Evolutionary conservation across 2,888 invertebrate species (phyloP), one percentile per base, ranked within the genome.

Genomic region (Argyresthia goedartella): DNA sequence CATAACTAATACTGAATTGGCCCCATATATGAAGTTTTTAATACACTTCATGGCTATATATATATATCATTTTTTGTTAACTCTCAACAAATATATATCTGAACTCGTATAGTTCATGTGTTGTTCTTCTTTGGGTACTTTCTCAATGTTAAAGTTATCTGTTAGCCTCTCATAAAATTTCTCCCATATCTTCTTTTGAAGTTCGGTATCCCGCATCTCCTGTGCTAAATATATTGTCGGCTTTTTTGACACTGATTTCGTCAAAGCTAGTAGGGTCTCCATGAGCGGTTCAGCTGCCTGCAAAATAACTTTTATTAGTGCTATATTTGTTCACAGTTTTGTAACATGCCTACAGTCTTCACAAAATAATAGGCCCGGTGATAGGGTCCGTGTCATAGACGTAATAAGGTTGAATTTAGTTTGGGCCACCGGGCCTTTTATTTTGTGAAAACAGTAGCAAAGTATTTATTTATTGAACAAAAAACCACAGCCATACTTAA

Each of bases 131-230:
- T 79, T 69, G 43, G 91, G 89, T 53, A 93, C 85, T 61, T 82
- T 70, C 52, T 76, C 76, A n/a, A 82, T 64, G 58, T 66, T 56
- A 63, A 81, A 84, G 54, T 57, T 58, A 33, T 76, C 70, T 48
- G 55, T 56, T 8, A 85, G 56, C 56, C 77, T 78, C 49, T 78
- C 71, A 67, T 73, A 75, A 62, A 87, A 87, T 35, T 60, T 61
- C 52, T 65, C 65, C 86, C 85, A 87, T 9, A 81, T 56, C 52
- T 62, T 65, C 60, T 71, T 80, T 56, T 81, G 77, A 53, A 88
- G 79, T 42, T 90, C 90, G 10, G 90, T 87, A 57, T 91, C 90
- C 62, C 93, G 80, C 58, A 91, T 71, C 75, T 93, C 93, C 79
- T 92, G 92, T 54, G 90, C 89, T 56, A 93, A 75, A 57, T 91